A percentile compares a stretch with the other conserved stretches of the same genome.
These are phyloP conservation scores for Colossoma macropomum DNA, from an alignment of 2,113 vertebrate genomes.

Conservation along the genomic window DNA sequence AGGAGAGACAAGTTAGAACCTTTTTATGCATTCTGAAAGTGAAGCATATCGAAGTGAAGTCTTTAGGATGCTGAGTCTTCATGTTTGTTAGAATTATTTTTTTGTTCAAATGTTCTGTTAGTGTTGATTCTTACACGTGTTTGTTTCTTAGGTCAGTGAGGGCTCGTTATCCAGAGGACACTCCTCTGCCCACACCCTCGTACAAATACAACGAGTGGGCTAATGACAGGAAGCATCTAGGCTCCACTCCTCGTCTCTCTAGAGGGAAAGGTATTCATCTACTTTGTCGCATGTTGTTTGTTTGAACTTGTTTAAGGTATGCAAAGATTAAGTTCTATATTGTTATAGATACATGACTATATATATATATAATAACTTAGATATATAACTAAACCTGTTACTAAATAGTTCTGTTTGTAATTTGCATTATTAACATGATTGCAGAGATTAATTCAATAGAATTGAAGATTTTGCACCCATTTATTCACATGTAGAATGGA, in stretches of 20 bases:
- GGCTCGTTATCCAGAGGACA: conserved; percentile 86
- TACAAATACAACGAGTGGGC: conserved; percentile 99
- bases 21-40: neutral
- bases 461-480: too few species aligned
- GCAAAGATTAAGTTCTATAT: neutral
- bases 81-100: neutral
- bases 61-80: neutral
- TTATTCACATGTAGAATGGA: too few species aligned
- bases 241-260: conserved; percentile 91
- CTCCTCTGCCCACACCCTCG: conserved; percentile 90
- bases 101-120: neutral
- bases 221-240: conserved; percentile 89
- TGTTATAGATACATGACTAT: too few species aligned
- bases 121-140: conserved; percentile 9
- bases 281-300: neutral
- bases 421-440: too few species aligned
- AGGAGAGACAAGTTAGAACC: conserved; percentile 77
- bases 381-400: too few species aligned
- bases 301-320: neutral
- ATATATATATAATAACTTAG: too few species aligned
- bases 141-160: conserved; percentile 82
- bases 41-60: neutral
- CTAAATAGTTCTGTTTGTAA: too few species aligned
- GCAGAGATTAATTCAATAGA: too few species aligned
- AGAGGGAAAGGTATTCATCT: conserved; percentile 87